These are phyloP conservation scores for Xylocopa sonorina DNA, from an alignment of 1,140 invertebrate genomes.

Conservation along the genomic window DNA sequence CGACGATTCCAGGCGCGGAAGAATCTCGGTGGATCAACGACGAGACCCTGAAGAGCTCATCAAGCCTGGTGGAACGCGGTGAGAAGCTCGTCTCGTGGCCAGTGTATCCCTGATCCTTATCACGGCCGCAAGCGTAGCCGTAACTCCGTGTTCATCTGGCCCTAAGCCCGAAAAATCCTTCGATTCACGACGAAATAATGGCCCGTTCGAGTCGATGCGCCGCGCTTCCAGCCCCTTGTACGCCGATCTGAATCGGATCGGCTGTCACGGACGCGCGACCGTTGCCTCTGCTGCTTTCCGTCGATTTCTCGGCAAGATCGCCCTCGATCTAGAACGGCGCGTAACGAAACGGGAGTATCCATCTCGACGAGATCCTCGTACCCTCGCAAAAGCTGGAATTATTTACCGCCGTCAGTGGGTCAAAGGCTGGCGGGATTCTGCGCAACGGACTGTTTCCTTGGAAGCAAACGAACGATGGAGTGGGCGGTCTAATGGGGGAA, in stretches of 20 bases:
- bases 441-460: background rate
- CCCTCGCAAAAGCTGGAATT: slow-evolving; percentile 23
- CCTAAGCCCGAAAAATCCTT: slow-evolving; percentile 49
- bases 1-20: background rate
- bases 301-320: slow-evolving; percentile 3
- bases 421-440: background rate
- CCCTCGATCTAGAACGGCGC: background rate
- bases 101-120: slow-evolving; percentile 44
- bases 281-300: slow-evolving; percentile 6
- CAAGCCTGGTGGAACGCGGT: slow-evolving; percentile 2
- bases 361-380: background rate
- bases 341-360: slow-evolving; percentile 42
- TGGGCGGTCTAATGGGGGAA: background rate
- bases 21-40: background rate
- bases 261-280: slow-evolving; percentile 11
- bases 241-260: slow-evolving; percentile 61
- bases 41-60: background rate
- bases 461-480: background rate
- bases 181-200: slow-evolving; percentile 60
- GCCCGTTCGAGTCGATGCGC: slow-evolving; percentile 41
- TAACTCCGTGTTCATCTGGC: slow-evolving; percentile 49
- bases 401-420: background rate
- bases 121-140: slow-evolving; percentile 33
- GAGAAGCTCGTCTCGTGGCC: slow-evolving; percentile 18
- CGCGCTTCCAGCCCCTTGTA: slow-evolving; percentile 22